phyloP scores from a whole-genome alignment of 2,797 vertebrate species.

The Champsocephalus esox region DNA sequence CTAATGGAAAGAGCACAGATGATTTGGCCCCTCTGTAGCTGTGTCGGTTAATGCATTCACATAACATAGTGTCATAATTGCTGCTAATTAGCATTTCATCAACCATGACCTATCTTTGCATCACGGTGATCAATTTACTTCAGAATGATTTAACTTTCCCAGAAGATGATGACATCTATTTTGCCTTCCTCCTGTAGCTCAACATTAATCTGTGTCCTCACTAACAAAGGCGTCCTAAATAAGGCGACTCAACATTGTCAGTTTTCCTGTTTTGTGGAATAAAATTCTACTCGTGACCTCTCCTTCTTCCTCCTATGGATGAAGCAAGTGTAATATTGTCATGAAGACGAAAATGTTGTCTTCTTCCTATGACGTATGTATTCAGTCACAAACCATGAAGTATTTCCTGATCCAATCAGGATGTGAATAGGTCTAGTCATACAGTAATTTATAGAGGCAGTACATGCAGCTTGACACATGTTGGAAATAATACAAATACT shows the following conservation, averaged over 20 bases:
- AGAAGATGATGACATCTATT: conserved; percentile 21
- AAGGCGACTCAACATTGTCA: neutral
- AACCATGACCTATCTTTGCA: neutral
- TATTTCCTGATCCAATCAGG: neutral
- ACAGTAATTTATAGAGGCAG: neutral
- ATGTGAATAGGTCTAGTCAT: neutral
- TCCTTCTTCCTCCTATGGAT: conserved; percentile 8
- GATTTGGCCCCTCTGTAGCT: conserved; percentile 7
- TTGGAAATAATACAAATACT: neutral
- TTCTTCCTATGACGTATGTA: neutral
- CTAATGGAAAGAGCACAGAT: neutral
- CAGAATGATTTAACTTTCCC: conserved; percentile 13
- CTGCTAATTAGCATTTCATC: conserved; percentile 15
- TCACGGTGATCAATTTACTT: neutral
- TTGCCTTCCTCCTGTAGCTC: conserved; percentile 27
- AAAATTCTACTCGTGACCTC: neutral
- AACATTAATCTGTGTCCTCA: conserved; percentile 33
- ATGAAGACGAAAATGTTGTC: neutral
- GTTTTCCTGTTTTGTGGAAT: conserved; percentile 14
- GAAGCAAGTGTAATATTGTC: neutral
- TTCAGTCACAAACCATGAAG: neutral
- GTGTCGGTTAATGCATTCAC: neutral
- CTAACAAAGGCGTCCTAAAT: conserved; percentile 18
- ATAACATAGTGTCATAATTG: conserved; percentile 5
- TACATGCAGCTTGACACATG: neutral